Percentiles rank a stretch among this genome's conserved stretches.
phyloP scores from a whole-genome alignment of 2,797 vertebrate genomes.

The Anguilla anguilla region DNA sequence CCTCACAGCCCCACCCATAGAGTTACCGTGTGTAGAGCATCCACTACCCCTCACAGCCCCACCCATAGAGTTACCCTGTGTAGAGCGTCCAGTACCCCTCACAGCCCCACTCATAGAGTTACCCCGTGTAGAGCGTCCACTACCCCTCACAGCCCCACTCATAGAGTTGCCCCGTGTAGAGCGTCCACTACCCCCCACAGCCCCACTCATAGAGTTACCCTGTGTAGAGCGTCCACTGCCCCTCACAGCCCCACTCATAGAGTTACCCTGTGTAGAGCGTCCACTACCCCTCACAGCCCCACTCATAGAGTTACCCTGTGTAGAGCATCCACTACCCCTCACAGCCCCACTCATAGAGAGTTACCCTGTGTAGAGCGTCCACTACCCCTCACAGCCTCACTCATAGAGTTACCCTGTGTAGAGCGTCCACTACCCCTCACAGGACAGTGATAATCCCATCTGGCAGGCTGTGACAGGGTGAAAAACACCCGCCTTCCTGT shows the following conservation, averaged over 20 bases:
- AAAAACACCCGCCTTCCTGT: constrained; percentile 3
- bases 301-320: background rate
- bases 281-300: background rate
- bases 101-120: background rate
- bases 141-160: background rate
- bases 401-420: background rate
- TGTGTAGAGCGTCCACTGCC: background rate
- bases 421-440: background rate
- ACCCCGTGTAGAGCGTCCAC: background rate
- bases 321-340: background rate
- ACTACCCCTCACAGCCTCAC: background rate
- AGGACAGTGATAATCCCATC: background rate
- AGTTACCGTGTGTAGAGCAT: background rate
- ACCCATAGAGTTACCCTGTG: background rate
- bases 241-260: background rate
- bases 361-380: too few species aligned
- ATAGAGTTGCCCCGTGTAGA: background rate
- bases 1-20: background rate
- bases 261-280: background rate
- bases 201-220: background rate
- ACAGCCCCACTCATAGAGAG: background rate
- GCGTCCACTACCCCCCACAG: background rate
- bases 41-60: background rate
- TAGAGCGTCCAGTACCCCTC: background rate
- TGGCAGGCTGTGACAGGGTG: background rate